Percentiles rank a stretch among this genome's conserved stretches.
These are phyloP conservation scores for Pantherophis vulpinus DNA, from an alignment of 2,797 vertebrate species.

Conservation along the genomic window DNA sequence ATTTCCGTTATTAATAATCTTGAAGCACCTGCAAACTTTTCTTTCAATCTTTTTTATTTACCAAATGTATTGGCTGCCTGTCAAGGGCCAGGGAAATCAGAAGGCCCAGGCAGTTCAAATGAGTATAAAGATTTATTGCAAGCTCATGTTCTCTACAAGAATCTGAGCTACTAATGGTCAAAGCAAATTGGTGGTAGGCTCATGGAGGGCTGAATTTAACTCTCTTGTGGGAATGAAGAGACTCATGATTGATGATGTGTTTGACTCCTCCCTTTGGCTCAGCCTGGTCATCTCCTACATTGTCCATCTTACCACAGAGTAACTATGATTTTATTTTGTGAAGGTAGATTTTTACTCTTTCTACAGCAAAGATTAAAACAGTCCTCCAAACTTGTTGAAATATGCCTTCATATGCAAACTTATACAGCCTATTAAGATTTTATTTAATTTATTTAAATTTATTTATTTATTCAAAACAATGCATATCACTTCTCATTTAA, in stretches of 20 bases:
- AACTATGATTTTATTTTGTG: background rate
- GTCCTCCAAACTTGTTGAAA: background rate
- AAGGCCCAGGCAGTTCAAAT: background rate
- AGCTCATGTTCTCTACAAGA: background rate
- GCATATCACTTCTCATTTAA: background rate
- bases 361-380: background rate
- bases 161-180: background rate
- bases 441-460: conserved; percentile 1
- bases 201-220: background rate
- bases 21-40: background rate
- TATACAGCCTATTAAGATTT: background rate
- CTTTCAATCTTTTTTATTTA: background rate
- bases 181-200: background rate
- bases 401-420: background rate
- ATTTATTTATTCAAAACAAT: background rate
- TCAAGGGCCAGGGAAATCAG: background rate
- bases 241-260: background rate
- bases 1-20: background rate
- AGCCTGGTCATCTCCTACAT: background rate
- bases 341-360: background rate
- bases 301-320: background rate
- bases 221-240: background rate
- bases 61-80: background rate
- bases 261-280: background rate
- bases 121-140: background rate